Conservation (phyloP, 2,888 invertebrate species). For the Hypsopygia costalis region DNA sequence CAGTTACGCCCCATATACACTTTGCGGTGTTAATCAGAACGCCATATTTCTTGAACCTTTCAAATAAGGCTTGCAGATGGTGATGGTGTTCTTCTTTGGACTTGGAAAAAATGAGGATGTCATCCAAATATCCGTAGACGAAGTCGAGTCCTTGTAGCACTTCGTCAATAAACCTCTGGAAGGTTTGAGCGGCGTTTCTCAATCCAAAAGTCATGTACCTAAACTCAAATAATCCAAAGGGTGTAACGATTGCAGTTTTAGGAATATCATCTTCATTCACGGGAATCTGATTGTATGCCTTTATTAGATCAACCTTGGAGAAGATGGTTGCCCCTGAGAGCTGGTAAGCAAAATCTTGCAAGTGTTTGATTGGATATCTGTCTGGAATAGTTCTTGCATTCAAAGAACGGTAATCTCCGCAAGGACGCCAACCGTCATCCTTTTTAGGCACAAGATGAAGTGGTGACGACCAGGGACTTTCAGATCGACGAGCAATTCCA, state of each 20-base stretch:
- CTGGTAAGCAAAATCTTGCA: conserved; percentile 12
- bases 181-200: no score
- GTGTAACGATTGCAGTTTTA: not conserved
- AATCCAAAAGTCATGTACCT: no score
- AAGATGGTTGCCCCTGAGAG: conserved; percentile 10
- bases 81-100: not conserved
- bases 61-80: no score
- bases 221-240: no score
- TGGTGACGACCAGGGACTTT: conserved; percentile 16
- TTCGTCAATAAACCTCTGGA: not conserved
- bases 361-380: conserved; percentile 12
- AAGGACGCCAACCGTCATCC: not conserved
- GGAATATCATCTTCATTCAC: not conserved
- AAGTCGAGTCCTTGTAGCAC: not conserved
- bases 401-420: not conserved
- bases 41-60: no score
- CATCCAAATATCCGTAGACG: not conserved
- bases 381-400: conserved; percentile 11
- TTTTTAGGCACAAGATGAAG: not conserved
- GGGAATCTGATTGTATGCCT: conserved; percentile 25
- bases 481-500: conserved; percentile 11
- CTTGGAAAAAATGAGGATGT: not conserved
- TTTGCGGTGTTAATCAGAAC: no score
- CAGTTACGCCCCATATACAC: no score
- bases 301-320: conserved; percentile 6